Evolutionary conservation across 2,797 vertebrate genomes (phyloP), one percentile per base, ranked within the genome.

Genomic region (Tinamus major): DNA sequence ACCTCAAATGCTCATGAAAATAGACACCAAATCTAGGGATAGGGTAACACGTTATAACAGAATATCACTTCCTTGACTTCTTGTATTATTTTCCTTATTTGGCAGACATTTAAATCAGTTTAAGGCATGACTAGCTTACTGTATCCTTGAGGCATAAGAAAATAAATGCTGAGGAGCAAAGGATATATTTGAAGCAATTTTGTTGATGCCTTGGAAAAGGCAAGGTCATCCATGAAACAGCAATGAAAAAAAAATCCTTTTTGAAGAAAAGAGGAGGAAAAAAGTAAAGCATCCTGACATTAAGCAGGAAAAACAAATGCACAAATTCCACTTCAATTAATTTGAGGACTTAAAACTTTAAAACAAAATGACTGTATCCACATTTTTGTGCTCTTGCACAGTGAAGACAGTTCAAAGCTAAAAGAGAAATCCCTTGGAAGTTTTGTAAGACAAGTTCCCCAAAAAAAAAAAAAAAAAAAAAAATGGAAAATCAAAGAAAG

Each of bases 111-210:
- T 80, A 77, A 67, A 72, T 79, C 55, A 55, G 71, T 77, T 85
- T 92, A 92, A 94, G n/a, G 44, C 58, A 85, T 35, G 21, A 93
- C 21, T 85, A 70, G 62, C 87, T 94, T 77, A 76, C 46, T 76
- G 39, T 42, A 76, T 64, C 77, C 87, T 39, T 37, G 27, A 83
- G 63, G 86, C 23, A 65, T 41, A 68, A 70, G 69, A 70, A 93
- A 94, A 83, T 44, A 68, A 81, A 81, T 49, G 3, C 71, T 26
- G 18, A 94, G 39, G 1, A 79, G 27, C 48, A 93, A 37, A 86
- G 41, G 82, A 90, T 48, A 78, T 1, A 67, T 46, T 65, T 27
- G 2, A 67, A 87, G 55, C 85, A 64, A 92, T 90, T 91, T 61
- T 53, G 39, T 55, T 67, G 41, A 82, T 53, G 24, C 46, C 46